Evolutionary conservation across 2,888 invertebrate genomes (phyloP), one percentile per base, ranked within the genome.

Genomic region (Melanargia galathea): DNA sequence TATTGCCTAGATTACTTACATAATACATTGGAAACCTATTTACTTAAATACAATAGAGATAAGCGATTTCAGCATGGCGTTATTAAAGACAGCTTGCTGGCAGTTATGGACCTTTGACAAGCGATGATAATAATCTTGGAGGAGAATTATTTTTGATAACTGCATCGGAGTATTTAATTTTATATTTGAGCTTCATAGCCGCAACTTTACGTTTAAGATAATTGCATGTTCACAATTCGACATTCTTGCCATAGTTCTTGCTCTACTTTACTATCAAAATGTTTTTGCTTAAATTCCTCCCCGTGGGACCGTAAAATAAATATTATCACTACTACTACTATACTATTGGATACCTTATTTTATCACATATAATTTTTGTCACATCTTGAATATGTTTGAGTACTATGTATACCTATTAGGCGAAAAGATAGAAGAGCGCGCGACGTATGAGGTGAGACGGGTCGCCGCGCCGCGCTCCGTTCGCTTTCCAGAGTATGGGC

Each of bases 121-220:
- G 20, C 10, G 11, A 16, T 20, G 20, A 20, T 20, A 40, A 43
- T 43, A 18, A 45, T 45, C 45, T 45, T 10, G 18, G 20, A 11
- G 11, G 18, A 20, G 1, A 2, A 10, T 20, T 20, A 10, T 20
- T 20, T 11, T 45, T 45, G 20, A 43, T 43, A 43, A 8, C 10
- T 45, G 18, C 45, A 20, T 45, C 20, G 20, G 20, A 20, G 18
- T 26, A 48, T 48, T 48, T 48, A 13, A 48, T 48, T 48, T 7
- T n/a, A n/a, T 24, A 26, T 48, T 48, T 7, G 2, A 24, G n/a
- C 26, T 10, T n/a, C 30, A 18, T 3, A 51, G 30, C 26, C 30
- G 51, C 30, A 33, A 30, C 10, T 51, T 11, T 5, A 51, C 51
- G 33, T 11, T 48, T 26, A 49, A 26, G 7, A 51, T 51, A 51